phyloP scores from a whole-genome alignment of 1,140 invertebrate genomes.

The Gerris buenoi region DNA sequence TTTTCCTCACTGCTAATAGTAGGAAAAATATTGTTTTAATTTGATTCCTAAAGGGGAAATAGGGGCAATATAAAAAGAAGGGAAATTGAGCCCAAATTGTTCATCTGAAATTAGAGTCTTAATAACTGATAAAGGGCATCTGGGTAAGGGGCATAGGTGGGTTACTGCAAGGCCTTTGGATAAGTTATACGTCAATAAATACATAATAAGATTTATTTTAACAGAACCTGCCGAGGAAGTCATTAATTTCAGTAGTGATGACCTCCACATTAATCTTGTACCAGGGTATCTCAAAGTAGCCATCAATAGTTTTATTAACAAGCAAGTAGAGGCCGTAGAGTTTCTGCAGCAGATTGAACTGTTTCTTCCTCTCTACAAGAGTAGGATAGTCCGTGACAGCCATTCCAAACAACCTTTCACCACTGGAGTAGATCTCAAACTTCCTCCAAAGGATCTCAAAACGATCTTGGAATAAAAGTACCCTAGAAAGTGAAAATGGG shows the following conservation, averaged over 20 bases:
- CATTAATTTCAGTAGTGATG: slow-evolving; percentile 59
- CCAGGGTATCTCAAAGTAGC: slow-evolving; percentile 73
- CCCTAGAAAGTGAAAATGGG: slow-evolving; percentile 32
- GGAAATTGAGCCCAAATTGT: too few relatives aligned
- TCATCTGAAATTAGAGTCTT: too few relatives aligned
- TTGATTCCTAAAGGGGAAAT: too few relatives aligned
- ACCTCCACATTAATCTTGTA: slow-evolving; percentile 64
- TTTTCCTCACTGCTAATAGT: too few relatives aligned
- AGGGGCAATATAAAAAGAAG: too few relatives aligned
- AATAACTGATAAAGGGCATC: too few relatives aligned
- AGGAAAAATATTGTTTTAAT: too few relatives aligned
- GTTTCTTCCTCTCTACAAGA: slow-evolving; percentile 57
- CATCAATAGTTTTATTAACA: slow-evolving; percentile 68
- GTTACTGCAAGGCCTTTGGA: too few relatives aligned
- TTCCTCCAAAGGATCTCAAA: slow-evolving; percentile 67
- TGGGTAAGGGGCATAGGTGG: too few relatives aligned
- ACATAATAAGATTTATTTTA: too few relatives aligned
- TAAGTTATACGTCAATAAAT: too few relatives aligned
- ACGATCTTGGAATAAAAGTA: slow-evolving; percentile 54
- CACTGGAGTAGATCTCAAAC: slow-evolving; percentile 61
- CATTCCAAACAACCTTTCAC: slow-evolving; percentile 68
- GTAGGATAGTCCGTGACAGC: slow-evolving; percentile 63
- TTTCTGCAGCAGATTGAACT: slow-evolving; percentile 70
- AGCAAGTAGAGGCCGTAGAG: slow-evolving; percentile 60
- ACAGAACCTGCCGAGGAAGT: slow-evolving; percentile 74